These are phyloP conservation scores for Cygnus atratus DNA, from an alignment of 2,113 vertebrate species.

Conservation along the genomic window DNA sequence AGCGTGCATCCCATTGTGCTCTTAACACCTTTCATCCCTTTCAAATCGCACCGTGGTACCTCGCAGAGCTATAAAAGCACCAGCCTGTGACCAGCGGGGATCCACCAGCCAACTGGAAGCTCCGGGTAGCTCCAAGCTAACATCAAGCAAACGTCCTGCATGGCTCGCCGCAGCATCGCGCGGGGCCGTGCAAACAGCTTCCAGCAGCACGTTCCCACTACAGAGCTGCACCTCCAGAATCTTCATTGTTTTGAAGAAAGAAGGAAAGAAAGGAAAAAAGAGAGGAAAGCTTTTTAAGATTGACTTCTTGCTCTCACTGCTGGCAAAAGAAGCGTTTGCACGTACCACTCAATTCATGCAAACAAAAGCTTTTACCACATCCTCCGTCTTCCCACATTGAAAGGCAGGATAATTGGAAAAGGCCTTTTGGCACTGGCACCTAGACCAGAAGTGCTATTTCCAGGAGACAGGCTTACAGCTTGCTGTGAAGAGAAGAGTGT, in stretches of 20 bases:
- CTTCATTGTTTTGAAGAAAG: neutral
- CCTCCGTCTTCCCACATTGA: neutral
- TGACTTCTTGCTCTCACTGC: neutral
- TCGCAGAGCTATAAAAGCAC: neutral
- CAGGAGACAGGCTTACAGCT: neutral
- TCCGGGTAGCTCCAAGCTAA: neutral
- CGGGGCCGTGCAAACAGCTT: neutral
- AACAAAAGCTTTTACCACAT: neutral
- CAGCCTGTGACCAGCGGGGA: neutral
- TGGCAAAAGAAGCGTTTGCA: neutral
- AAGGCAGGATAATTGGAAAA: neutral
- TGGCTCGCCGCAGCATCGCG: neutral
- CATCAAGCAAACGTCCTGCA: neutral
- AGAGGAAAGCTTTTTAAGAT: neutral
- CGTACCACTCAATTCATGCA: neutral
- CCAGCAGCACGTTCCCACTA: rapidly evolving
- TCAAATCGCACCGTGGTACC: neutral
- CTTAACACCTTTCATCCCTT: neutral
- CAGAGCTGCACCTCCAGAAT: neutral
- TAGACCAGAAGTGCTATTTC: neutral
- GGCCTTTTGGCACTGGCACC: neutral
- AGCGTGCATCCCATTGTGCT: neutral
- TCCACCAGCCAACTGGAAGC: neutral
- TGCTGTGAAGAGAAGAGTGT: neutral
- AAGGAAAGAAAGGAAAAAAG: neutral